Percentiles rank a stretch among this genome's conserved stretches.
Evolutionary conservation across 2,888 invertebrate genomes (phyloP).

Genomic region (Andrena dorsata): DNA sequence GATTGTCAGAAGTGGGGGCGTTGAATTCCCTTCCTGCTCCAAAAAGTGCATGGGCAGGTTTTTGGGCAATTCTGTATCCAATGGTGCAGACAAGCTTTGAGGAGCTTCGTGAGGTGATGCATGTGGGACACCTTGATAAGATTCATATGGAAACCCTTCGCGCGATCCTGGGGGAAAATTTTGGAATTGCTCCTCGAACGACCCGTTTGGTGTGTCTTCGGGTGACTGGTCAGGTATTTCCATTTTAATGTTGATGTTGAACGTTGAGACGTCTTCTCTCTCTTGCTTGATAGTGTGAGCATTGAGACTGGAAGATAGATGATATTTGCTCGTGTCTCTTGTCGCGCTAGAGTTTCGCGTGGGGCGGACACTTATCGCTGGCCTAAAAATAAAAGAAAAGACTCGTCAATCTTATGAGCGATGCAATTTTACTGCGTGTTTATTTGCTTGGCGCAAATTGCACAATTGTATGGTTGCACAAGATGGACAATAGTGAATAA

Average conservation of each 20-base stretch:
- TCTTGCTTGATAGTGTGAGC: neutral
- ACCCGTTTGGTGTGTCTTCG: neutral
- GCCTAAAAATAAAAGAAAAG: conserved; percentile 57
- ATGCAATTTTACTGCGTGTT: neutral
- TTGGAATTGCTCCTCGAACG: neutral
- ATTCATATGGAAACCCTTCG: no score
- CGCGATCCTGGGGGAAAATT: no score
- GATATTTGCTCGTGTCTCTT: conserved; percentile 26
- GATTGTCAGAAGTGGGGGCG: neutral
- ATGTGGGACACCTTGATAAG: no score
- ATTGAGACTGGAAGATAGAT: conserved; percentile 17
- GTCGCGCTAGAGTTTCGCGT: conserved; percentile 41
- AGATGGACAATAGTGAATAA: neutral
- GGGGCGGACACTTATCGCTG: conserved; percentile 28
- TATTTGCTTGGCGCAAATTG: neutral
- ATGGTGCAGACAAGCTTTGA: no score
- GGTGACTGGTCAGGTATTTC: neutral
- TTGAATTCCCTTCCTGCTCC: no score
- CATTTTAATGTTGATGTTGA: neutral
- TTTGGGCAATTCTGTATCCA: no score
- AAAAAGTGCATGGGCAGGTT: no score
- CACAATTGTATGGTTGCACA: neutral
- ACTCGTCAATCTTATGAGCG: conserved; percentile 15
- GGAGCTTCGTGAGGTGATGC: no score
- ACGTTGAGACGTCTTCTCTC: neutral